Evolutionary conservation across 2,888 invertebrate genomes (phyloP).

Genomic region (Cryptocephalus primarius): DNA sequence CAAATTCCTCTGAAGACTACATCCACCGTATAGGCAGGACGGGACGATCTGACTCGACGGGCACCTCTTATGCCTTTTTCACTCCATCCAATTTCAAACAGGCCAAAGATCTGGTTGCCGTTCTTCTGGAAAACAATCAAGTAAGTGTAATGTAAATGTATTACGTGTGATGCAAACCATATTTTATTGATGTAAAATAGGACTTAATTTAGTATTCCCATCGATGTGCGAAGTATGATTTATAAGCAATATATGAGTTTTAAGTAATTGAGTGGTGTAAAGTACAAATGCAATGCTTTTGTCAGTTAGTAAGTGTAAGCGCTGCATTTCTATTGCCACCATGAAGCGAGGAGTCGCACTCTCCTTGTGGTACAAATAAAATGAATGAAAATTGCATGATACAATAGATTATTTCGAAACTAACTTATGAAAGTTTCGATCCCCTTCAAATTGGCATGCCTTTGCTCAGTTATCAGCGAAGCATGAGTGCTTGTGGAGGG

Average conservation of each 20-base stretch:
- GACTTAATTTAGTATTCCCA: too few relatives aligned
- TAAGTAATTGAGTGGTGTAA: too few relatives aligned
- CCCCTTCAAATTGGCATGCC: conserved; percentile 71
- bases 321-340: too few relatives aligned
- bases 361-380: too few relatives aligned
- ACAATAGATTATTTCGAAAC: too few relatives aligned
- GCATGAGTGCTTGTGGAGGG: conserved; percentile 71
- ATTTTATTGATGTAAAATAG: neutral
- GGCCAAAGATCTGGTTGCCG: conserved; percentile 79
- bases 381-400: too few relatives aligned
- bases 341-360: too few relatives aligned
- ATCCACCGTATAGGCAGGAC: conserved; percentile 93
- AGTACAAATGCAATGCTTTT: too few relatives aligned
- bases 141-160: conserved; percentile 40
- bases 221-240: neutral
- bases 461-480: conserved; percentile 45
- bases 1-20: conserved; percentile 90
- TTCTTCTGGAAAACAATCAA: conserved; percentile 84
- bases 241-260: too few relatives aligned
- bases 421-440: too few relatives aligned
- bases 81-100: conserved; percentile 80
- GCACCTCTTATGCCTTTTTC: conserved; percentile 92
- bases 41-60: conserved; percentile 75
- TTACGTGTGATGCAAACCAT: too few relatives aligned
- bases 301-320: too few relatives aligned